Base-by-base conservation (phyloP, 2,888 invertebrate genomes). In the Lampropteryx suffumata region DNA sequence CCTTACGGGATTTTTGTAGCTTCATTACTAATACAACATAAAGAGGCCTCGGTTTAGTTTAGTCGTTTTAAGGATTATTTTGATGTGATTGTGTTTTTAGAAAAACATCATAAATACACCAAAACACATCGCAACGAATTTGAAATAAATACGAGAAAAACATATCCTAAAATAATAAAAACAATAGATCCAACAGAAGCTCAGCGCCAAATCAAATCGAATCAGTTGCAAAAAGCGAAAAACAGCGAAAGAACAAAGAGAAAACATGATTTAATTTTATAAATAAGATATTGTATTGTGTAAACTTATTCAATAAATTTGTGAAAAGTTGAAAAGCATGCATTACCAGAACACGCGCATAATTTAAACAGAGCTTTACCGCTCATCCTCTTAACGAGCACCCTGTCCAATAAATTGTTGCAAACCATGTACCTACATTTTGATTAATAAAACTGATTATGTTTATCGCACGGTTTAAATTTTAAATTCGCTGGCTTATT, bases 391-490 rank as follows among this genome's bases (percentile, higher is more conserved):
- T 75, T 83, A 82, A 83, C 76, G 79, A 80, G 79, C 69, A 78
- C 65, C 53, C 72, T 79, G 76, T 79, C 79, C 77, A 74, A 82
- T 83, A 83, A 84, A 84, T 83, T 79, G 71, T 73, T 76, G 73
- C 64, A 69, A 76, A 77, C 76, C 78, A 76, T 75, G 71, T 72
- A 62, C 54, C 54, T 52, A 71, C 67, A 74, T 79, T 80, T 72
- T 78, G 78, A 83, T 82, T 81, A 79, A 79, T 82, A 82, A 77
- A 79, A 79, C 72, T 76, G 76, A 78, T 80, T 76, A 79, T 76
- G 71, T 76, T 74, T 74, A 79, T 76, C 70, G 65, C 67, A 62
- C 59, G 65, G 67, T 68, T 73, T 74, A 73, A 75, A 75, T 76
- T 77, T 76, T 72, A 74, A 74, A 75, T 71, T 70, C 67, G 36